These are phyloP conservation scores for Gobiocypris rarus DNA, from an alignment of 2,113 vertebrate genomes.

Conservation along the genomic window DNA sequence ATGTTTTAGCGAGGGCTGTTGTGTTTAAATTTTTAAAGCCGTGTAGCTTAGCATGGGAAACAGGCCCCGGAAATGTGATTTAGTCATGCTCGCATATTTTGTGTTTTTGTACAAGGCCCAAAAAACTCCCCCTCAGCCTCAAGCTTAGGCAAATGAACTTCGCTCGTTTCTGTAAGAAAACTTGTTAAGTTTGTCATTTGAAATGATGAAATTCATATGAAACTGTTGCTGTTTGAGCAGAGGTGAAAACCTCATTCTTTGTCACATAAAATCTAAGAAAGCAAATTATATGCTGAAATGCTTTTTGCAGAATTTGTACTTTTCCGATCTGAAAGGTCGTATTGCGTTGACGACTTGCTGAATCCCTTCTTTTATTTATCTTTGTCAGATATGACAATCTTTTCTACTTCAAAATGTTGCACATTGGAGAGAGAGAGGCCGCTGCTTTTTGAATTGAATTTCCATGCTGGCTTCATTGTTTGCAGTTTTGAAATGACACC, in stretches of 20 bases:
- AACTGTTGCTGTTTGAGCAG: not conserved
- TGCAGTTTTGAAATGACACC: not conserved
- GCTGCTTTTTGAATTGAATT: constrained; percentile 12
- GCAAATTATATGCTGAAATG: not conserved
- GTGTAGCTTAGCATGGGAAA: constrained; percentile 43
- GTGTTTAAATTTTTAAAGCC: constrained; percentile 37
- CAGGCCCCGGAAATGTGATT: constrained; percentile 53
- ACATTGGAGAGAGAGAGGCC: not conserved
- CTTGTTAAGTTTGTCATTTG: constrained; percentile 57
- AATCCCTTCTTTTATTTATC: constrained; percentile 1
- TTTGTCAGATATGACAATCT: constrained; percentile 1
- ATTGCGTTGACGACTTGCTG: not conserved
- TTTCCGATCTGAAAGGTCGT: not conserved
- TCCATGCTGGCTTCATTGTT: constrained; percentile 1
- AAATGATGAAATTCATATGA: constrained; percentile 25
- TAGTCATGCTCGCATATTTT: constrained; percentile 46
- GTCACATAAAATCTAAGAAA: not conserved
- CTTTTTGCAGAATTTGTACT: not conserved
- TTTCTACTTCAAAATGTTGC: not conserved
- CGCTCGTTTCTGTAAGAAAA: constrained; percentile 40
- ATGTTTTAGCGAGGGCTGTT: constrained; percentile 35
- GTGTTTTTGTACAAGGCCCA: constrained; percentile 23
- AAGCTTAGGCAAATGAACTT: constrained; percentile 42
- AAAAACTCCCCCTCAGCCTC: constrained; percentile 43
- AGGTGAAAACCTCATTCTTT: not conserved